Evolutionary conservation across 30 jellyfish, hydroid and myxozoan genomes (phyloP).

Genomic region (Cassiopea xamachana): DNA sequence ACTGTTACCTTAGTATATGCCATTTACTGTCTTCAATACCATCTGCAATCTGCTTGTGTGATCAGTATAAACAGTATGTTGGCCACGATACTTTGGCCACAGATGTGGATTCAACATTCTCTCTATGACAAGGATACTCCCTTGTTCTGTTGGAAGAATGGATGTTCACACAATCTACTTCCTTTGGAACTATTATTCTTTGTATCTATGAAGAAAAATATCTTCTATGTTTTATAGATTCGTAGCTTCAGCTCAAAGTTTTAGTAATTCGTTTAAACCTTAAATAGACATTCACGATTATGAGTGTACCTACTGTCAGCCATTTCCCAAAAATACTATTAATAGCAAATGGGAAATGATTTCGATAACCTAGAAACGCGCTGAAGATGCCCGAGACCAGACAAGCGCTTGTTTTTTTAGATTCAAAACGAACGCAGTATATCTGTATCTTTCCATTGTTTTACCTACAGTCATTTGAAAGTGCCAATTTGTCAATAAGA

Average conservation of each 20-base stretch:
- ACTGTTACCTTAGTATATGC: not conserved
- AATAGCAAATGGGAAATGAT: too few species aligned
- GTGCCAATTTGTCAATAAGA: too few species aligned
- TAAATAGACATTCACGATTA: not conserved
- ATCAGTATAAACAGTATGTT: not conserved
- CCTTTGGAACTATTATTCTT: not conserved
- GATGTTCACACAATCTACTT: not conserved
- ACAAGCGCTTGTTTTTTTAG: too few species aligned
- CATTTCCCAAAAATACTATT: too few species aligned
- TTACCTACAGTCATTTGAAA: too few species aligned
- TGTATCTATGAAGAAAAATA: not conserved
- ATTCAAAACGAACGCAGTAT: too few species aligned
- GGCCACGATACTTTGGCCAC: not conserved
- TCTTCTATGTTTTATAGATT: not conserved
- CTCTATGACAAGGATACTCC: not conserved
- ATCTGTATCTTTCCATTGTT: too few species aligned
- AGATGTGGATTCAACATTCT: not conserved
- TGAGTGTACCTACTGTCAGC: too few species aligned
- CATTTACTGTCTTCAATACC: not conserved
- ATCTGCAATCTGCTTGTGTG: not conserved
- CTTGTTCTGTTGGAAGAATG: not conserved
- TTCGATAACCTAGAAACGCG: too few species aligned
- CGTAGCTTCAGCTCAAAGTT: not conserved
- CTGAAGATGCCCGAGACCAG: too few species aligned
- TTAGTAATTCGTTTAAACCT: not conserved